phyloP scores from a whole-genome alignment of 2,113 vertebrate species.

The Saccopteryx leptura region DNA sequence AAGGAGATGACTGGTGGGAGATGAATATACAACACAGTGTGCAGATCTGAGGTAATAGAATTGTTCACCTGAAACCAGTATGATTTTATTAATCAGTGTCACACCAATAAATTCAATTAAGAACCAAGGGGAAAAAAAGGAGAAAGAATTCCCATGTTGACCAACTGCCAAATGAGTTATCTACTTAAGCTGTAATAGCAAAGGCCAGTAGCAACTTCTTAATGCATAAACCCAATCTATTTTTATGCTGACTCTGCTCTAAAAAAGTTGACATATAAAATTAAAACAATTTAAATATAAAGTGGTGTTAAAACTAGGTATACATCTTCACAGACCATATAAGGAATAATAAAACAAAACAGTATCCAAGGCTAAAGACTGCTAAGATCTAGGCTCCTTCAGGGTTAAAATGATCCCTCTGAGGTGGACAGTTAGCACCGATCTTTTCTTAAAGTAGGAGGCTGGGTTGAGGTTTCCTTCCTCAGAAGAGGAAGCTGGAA shows the following conservation, averaged over 20 bases:
- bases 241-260: neutral
- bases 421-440: neutral
- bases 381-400: neutral
- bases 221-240: no score
- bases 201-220: neutral
- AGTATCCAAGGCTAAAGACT: neutral
- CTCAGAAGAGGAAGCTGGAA: neutral
- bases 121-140: no score
- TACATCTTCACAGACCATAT: neutral
- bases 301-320: neutral
- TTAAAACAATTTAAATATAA: neutral
- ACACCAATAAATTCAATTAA: no score
- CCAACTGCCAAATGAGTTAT: neutral
- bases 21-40: no score
- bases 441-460: neutral
- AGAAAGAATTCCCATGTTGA: neutral
- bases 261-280: neutral
- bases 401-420: neutral
- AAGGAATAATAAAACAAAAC: neutral
- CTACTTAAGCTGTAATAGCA: neutral
- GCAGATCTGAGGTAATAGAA: no score
- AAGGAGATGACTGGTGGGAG: no score
- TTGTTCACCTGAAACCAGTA: no score
- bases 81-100: no score
- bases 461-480: neutral